Evolutionary conservation across 2,797 vertebrate species (phyloP).

Genomic region (Cryptoblepharus egeriae): DNA sequence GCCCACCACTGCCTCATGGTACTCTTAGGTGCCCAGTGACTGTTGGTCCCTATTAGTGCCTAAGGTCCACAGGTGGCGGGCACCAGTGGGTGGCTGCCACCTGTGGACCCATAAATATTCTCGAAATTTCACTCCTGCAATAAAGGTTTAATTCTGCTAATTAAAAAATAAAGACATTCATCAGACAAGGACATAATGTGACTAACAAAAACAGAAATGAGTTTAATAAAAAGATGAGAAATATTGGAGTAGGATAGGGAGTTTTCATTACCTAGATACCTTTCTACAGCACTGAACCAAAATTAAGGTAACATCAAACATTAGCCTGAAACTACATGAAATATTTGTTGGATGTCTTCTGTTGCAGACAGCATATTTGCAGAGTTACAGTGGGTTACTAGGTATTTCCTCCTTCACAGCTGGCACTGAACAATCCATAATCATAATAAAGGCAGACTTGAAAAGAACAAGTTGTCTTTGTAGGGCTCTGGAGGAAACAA

Average conservation of each 20-base stretch:
- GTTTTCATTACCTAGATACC: not conserved
- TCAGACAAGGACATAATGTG: not conserved
- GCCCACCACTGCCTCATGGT: no score
- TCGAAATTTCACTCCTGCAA: no score
- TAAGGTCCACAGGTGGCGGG: no score
- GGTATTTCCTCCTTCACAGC: conserved; percentile 37
- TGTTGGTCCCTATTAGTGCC: no score
- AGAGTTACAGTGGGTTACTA: conserved; percentile 17
- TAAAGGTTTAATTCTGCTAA: no score
- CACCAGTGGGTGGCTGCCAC: no score
- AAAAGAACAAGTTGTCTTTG: conserved; percentile 35
- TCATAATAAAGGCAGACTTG: conserved; percentile 29
- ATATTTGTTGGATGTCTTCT: conserved; percentile 3
- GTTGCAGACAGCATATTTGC: conserved; percentile 27
- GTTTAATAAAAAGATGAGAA: not conserved
- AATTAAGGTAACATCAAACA: not conserved
- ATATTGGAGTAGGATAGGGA: not conserved
- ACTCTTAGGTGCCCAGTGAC: no score
- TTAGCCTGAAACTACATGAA: not conserved
- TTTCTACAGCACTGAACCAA: not conserved
- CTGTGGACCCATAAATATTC: no score
- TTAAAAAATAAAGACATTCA: no score
- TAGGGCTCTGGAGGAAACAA: conserved; percentile 22
- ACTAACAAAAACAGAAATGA: not conserved
- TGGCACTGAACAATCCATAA: conserved; percentile 32